Base-by-base conservation (phyloP, 1,140 invertebrate genomes). In the Oncopodura yosiiana region DNA sequence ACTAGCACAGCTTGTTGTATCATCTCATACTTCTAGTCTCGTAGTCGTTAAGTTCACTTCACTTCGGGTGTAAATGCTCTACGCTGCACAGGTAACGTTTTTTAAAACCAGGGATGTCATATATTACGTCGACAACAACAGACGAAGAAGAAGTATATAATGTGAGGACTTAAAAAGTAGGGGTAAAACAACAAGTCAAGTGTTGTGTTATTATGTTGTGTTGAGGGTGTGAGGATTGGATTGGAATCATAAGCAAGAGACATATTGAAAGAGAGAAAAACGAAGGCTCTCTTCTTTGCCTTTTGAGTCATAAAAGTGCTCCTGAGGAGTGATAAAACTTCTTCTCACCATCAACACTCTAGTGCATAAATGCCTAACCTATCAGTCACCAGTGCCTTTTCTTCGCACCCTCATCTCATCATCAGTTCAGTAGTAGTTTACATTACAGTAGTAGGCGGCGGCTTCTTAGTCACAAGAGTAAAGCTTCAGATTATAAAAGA, bases 261-360 rank as follows among this genome's bases (percentile, higher is more conserved):
- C 6, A 34, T 8, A 14, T 6, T 5, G 30, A 23, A 11, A 5
- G 30, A 32, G 30, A 27, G 45, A 18, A 23, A n/a, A 18, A 18
- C 18, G 18, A 6, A 21, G 43, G 12, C 5, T 45, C 27, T 23
- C 27, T 34, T 39, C 42, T 24, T n/a, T 44, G 27, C 43, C 41
- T 48, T 45, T 54, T 54, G 43, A 54, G 53, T 54, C 32, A 54
- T 54, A 54, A 54, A 54, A 46, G 53, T 38, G 36, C 34, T 48
- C 21, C 19, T 29, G 38, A 41, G 30, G 53, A 48, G 53, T 48
- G 39, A 54, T 48, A 54, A 54, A 54, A 49, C 43, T 48, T 54
- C n/a, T 46, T 53, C 38, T 51, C 38, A 23, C 49, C 38, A n/a
- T n/a, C n/a, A 18, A 30, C 49, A 37, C 29, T 23, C 32, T 26